These are phyloP conservation scores for Catharus bicknelli DNA, from an alignment of 2,113 vertebrate genomes.

Conservation along the genomic window DNA sequence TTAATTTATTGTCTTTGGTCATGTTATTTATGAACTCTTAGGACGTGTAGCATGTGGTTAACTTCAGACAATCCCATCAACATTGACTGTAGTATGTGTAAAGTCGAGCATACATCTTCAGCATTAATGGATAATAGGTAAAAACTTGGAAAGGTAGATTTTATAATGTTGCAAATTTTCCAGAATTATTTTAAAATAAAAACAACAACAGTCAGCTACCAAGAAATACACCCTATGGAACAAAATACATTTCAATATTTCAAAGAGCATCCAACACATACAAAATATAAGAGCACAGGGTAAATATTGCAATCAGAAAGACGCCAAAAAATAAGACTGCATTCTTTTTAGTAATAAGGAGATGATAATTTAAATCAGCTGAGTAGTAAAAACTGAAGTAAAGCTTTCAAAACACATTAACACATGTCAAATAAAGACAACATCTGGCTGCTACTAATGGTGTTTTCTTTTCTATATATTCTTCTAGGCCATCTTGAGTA, in stretches of 20 bases:
- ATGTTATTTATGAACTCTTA: conserved; percentile 11
- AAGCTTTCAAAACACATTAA: neutral
- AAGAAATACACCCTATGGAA: neutral
- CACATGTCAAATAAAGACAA: neutral
- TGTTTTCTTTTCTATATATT: neutral
- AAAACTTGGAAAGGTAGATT: neutral
- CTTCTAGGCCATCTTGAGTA: neutral
- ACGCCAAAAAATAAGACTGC: neutral
- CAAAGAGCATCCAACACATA: neutral
- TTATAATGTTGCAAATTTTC: neutral
- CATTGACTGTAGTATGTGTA: neutral
- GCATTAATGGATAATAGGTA: neutral
- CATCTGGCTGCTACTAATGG: neutral
- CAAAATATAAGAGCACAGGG: neutral
- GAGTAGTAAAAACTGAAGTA: neutral
- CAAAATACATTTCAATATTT: neutral
- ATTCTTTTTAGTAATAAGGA: neutral
- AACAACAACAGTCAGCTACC: neutral
- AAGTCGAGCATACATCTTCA: neutral
- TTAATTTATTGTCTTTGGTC: neutral
- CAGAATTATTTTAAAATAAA: neutral
- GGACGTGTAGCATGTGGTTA: neutral
- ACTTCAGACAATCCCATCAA: conserved; percentile 1
- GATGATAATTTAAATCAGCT: neutral
- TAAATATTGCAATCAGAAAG: neutral